phyloP scores from a whole-genome alignment of 1,140 invertebrate genomes.

The Geopemphigus sp. region DNA sequence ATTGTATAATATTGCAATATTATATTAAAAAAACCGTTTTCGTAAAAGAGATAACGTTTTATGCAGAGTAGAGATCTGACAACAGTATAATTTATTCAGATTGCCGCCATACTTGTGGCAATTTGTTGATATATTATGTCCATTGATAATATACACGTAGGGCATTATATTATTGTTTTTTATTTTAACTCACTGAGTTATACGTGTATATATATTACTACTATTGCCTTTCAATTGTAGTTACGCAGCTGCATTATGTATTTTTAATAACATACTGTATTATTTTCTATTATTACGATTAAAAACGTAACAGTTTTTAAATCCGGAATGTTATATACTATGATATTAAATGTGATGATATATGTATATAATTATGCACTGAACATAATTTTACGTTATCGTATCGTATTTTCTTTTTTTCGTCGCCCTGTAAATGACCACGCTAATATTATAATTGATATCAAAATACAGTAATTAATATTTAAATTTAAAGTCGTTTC shows the following conservation, averaged over 20 bases:
- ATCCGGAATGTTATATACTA: neutral
- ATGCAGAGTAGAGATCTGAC: neutral
- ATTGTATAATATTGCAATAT: neutral
- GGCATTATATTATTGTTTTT: neutral
- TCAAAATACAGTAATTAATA: no score
- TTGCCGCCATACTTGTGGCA: neutral
- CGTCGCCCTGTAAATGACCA: no score
- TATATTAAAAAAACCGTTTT: neutral
- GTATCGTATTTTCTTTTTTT: no score
- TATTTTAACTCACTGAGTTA: neutral
- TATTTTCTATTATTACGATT: conserved; percentile 38
- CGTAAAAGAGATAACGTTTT: neutral
- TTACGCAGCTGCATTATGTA: neutral
- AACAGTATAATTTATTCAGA: conserved; percentile 8
- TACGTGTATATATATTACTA: neutral
- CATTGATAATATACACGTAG: neutral
- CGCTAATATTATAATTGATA: no score
- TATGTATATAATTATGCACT: no score
- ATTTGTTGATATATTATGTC: conserved; percentile 11
- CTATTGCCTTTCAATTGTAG: conserved; percentile 32
- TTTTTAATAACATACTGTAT: conserved; percentile 31
- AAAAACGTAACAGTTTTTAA: conserved; percentile 4
- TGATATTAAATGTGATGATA: no score
- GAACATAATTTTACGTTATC: no score
- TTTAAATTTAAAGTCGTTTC: no score